Percentiles rank a stretch among this genome's conserved stretches.
phyloP scores from a whole-genome alignment of 2,888 invertebrate genomes.

The Balanococcus diminutus region DNA sequence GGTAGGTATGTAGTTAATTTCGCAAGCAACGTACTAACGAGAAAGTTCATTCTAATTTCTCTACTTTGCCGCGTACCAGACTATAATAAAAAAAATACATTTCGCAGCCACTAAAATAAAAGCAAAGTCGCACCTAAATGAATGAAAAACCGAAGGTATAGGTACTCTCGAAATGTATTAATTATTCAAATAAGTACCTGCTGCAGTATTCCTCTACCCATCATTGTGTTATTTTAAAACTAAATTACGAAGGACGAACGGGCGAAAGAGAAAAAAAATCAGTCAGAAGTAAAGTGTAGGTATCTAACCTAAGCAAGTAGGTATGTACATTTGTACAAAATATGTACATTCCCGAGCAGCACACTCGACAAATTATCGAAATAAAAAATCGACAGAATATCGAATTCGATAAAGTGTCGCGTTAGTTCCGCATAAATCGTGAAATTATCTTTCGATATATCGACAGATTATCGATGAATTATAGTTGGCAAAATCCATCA shows the following conservation, averaged over 20 bases:
- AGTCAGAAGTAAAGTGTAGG: neutral
- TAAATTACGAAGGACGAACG: neutral
- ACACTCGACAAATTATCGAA: too few species aligned
- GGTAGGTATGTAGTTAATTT: neutral
- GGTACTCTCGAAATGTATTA: neutral
- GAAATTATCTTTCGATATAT: too few species aligned
- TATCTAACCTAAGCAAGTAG: neutral
- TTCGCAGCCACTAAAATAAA: neutral
- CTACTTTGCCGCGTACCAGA: neutral
- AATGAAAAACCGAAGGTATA: neutral
- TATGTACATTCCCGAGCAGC: too few species aligned
- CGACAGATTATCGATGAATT: too few species aligned
- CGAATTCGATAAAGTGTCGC: too few species aligned
- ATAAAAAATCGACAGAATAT: too few species aligned
- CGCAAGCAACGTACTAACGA: neutral
- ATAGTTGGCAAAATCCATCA: too few species aligned
- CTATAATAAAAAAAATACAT: neutral
- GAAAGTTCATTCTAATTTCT: conserved; percentile 24
- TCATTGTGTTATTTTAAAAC: neutral
- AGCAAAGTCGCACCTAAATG: conserved; percentile 15
- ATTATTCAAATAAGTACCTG: conserved; percentile 17
- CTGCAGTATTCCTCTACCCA: neutral
- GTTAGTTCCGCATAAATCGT: too few species aligned
- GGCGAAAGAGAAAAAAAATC: neutral
- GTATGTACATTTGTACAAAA: neutral